These are phyloP conservation scores for Mellilla xanthometata DNA, from an alignment of 2,888 invertebrate species.

Conservation along the genomic window DNA sequence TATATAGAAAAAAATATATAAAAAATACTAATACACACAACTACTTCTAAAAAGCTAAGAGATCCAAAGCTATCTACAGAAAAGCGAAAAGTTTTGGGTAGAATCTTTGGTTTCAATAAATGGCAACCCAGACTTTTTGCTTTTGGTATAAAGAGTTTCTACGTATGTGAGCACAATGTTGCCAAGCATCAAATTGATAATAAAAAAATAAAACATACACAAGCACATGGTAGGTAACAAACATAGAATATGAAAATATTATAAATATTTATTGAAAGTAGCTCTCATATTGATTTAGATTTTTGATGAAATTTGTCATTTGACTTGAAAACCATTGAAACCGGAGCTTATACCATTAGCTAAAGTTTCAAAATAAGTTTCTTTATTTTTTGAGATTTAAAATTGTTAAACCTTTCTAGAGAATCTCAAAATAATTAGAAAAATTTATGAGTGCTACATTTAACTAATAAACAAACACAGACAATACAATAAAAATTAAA, in stretches of 20 bases:
- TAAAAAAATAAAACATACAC: constrained; percentile 75
- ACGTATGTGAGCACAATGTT: constrained; percentile 80
- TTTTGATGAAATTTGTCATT: too few species aligned
- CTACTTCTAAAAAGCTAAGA: constrained; percentile 69
- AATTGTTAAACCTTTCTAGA: too few species aligned
- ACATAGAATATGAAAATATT: constrained; percentile 18
- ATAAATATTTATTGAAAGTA: constrained; percentile 17
- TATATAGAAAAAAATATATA: constrained; percentile 49
- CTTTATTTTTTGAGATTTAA: too few species aligned
- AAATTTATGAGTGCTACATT: constrained; percentile 25
- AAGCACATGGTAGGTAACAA: constrained; percentile 61
- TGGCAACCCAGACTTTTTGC: constrained; percentile 60
- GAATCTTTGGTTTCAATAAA: constrained; percentile 23
- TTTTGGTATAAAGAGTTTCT: constrained; percentile 45
- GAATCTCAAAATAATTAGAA: not conserved
- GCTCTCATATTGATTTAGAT: constrained; percentile 32
- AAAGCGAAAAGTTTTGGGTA: constrained; percentile 67
- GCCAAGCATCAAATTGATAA: constrained; percentile 83
- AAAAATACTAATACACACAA: constrained; percentile 60
- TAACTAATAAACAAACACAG: constrained; percentile 21
- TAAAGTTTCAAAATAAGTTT: too few species aligned
- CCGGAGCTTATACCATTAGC: too few species aligned
- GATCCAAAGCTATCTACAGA: constrained; percentile 64
- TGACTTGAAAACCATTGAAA: too few species aligned
- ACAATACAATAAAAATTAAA: constrained; percentile 25